These are phyloP conservation scores for Epinephelus malabaricus DNA, from an alignment of 2,797 vertebrate genomes.

Conservation along the genomic window DNA sequence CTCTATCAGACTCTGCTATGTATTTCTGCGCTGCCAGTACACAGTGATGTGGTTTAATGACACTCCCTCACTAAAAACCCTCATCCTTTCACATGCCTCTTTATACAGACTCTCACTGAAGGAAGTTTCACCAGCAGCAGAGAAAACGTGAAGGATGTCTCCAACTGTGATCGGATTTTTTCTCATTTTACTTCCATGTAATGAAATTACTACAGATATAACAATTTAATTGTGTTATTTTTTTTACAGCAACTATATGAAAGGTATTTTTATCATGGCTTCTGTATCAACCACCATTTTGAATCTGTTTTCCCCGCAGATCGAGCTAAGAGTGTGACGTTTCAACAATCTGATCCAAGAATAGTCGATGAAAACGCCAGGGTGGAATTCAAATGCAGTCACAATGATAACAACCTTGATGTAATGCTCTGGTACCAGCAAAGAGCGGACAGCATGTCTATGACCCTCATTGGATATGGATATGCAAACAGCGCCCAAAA, in stretches of 20 bases:
- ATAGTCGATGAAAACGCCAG: background rate
- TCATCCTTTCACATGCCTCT: background rate
- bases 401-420: conserved; percentile 4
- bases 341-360: conserved; percentile 38
- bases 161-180: conserved; percentile 29
- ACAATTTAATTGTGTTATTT: background rate
- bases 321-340: conserved; percentile 28
- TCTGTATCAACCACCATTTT: background rate
- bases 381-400: conserved; percentile 58
- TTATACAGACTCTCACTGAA: background rate
- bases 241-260: background rate
- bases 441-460: background rate
- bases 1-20: background rate
- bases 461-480: conserved; percentile 63
- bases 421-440: conserved; percentile 78
- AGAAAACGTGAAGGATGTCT: conserved; percentile 27
- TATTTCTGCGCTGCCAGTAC: conserved; percentile 1
- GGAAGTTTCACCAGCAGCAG: background rate
- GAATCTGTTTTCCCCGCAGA: conserved; percentile 38
- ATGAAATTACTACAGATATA: background rate
- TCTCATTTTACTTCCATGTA: conserved; percentile 30
- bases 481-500: background rate
- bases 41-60: conserved; percentile 17
- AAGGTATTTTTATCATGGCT: background rate
- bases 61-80: conserved; percentile 10